A percentile compares a stretch with the other conserved stretches of the same genome.
phyloP scores from a whole-genome alignment of 1,140 invertebrate genomes.

The Drosophila kanapiae region DNA sequence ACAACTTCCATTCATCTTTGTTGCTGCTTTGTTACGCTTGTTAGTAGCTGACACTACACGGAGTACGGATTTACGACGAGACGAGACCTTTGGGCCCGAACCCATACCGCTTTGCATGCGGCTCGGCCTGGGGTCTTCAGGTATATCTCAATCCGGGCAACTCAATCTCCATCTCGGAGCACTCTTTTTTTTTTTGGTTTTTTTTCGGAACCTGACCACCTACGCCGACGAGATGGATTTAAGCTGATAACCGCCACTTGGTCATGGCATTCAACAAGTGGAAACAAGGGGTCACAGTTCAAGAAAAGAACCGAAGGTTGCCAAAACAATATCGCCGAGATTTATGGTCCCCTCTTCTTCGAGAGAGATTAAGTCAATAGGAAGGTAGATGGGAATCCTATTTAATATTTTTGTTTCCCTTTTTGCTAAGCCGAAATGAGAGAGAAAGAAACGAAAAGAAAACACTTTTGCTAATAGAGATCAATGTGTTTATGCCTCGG shows the following conservation, averaged over 20 bases:
- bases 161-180: conserved; percentile 52
- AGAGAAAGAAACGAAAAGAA: neutral
- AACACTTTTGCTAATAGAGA: conserved; percentile 39
- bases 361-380: conserved; percentile 37
- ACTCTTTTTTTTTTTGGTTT: conserved; percentile 35
- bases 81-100: conserved; percentile 21
- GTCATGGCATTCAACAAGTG: conserved; percentile 31
- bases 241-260: conserved; percentile 48
- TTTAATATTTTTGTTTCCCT: conserved; percentile 25
- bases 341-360: conserved; percentile 27
- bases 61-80: conserved; percentile 59
- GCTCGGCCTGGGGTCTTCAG: conserved; percentile 6
- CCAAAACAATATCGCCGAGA: conserved; percentile 43
- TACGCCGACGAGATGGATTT: conserved; percentile 40
- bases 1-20: conserved; percentile 72
- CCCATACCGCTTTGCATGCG: conserved; percentile 17
- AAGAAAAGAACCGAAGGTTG: conserved; percentile 43
- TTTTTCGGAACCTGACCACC: conserved; percentile 35
- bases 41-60: conserved; percentile 74
- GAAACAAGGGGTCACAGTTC: conserved; percentile 45
- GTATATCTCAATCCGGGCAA: conserved; percentile 31
- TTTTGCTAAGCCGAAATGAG: neutral
- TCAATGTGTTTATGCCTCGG: conserved; percentile 33
- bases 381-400: conserved; percentile 20
- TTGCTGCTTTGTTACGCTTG: conserved; percentile 73